Evolutionary conservation across 2,113 vertebrate genomes (phyloP).

Genomic region (Clarias gariepinus): DNA sequence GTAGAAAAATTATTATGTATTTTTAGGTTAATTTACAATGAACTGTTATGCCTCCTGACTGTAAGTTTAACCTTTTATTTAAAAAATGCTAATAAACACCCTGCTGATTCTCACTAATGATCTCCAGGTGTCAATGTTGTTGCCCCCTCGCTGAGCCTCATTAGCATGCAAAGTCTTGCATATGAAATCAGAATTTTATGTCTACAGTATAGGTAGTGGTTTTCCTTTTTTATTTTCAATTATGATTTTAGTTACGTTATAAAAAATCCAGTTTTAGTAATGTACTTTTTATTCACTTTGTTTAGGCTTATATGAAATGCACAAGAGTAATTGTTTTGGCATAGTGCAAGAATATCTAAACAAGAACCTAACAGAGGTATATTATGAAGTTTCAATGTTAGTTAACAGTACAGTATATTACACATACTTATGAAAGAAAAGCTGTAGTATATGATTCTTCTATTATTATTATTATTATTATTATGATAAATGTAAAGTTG

Average conservation of each 20-base stretch:
- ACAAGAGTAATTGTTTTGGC: background rate
- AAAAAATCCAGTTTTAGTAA: background rate
- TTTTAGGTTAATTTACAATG: background rate
- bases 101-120: constrained; percentile 27
- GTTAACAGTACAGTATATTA: background rate
- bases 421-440: background rate
- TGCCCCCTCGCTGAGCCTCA: constrained; percentile 21
- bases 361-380: background rate
- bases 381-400: background rate
- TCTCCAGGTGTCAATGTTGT: constrained; percentile 21
- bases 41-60: constrained; percentile 18
- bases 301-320: background rate
- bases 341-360: background rate
- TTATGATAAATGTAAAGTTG: background rate
- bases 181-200: constrained; percentile 27
- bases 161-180: constrained; percentile 8
- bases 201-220: constrained; percentile 8
- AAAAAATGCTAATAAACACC: constrained; percentile 14
- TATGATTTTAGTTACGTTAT: background rate
- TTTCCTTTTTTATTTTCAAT: background rate
- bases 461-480: too few relatives aligned
- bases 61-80: constrained; percentile 20
- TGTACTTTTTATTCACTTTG: background rate
- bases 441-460: too few relatives aligned
- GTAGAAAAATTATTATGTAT: background rate